These are phyloP conservation scores for Zosterops lateralis DNA, from an alignment of 2,113 vertebrate genomes.

Conservation along the genomic window DNA sequence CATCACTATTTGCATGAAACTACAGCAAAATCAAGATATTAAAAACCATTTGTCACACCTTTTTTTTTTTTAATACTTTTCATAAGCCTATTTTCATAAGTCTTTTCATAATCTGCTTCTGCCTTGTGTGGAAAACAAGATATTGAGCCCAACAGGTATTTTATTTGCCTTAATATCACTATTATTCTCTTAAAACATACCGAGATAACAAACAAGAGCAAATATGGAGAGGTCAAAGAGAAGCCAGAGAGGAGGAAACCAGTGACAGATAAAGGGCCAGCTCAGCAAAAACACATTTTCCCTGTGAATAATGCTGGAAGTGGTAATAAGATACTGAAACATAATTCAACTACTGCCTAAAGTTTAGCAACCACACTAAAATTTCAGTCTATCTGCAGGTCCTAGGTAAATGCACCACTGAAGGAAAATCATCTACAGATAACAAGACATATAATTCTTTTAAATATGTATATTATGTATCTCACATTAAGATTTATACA, in stretches of 20 bases:
- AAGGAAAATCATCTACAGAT: not conserved
- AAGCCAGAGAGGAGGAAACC: not conserved
- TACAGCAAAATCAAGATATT: slow-evolving; percentile 40
- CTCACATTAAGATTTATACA: not conserved
- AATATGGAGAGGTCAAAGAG: slow-evolving; percentile 27
- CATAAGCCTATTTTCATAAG: slow-evolving; percentile 29
- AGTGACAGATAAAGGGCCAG: not conserved
- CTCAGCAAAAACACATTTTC: not conserved
- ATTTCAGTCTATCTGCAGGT: not conserved
- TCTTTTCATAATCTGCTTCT: not conserved
- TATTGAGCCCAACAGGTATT: slow-evolving; percentile 43
- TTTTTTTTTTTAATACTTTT: not conserved
- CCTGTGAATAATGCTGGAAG: not conserved
- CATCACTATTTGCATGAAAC: slow-evolving; percentile 37
- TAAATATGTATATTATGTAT: not conserved
- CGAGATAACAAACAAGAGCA: not conserved
- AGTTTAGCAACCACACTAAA: not conserved
- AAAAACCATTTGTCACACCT: slow-evolving; percentile 11
- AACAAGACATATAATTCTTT: not conserved
- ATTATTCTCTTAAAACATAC: slow-evolving; percentile 15
- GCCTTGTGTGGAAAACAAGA: not conserved
- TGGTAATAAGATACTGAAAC: not conserved
- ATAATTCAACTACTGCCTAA: not conserved
- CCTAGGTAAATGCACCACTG: not conserved
- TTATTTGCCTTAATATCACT: slow-evolving; percentile 27